Percentiles rank a stretch among this genome's conserved stretches.
These are phyloP conservation scores for Xiphorhynchus elegans DNA, from an alignment of 2,113 vertebrate species.

Conservation along the genomic window DNA sequence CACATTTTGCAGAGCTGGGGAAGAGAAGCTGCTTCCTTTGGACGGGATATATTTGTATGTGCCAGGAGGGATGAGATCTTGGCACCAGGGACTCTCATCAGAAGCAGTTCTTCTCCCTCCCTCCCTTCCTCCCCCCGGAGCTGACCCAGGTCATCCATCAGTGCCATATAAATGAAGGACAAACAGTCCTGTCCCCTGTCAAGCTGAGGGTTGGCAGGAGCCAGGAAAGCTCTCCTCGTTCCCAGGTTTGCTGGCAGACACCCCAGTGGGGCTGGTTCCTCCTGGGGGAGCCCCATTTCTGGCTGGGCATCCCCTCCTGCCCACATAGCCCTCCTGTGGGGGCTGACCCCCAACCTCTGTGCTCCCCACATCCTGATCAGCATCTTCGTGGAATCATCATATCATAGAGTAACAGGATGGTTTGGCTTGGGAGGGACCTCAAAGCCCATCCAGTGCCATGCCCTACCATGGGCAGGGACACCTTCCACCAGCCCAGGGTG, in stretches of 20 bases:
- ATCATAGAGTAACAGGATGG: neutral
- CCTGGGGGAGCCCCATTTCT: neutral
- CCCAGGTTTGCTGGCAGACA: neutral
- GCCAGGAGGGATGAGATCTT: neutral
- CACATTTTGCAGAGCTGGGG: neutral
- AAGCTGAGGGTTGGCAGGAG: neutral
- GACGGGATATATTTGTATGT: accelerated
- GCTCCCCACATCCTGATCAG: neutral
- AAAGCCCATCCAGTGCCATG: accelerated
- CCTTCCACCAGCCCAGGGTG: accelerated
- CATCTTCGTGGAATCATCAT: neutral
- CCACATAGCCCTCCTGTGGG: accelerated
- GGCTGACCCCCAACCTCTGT: accelerated
- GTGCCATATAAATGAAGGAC: neutral
- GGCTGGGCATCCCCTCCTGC: neutral
- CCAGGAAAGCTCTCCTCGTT: neutral
- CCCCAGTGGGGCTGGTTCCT: neutral
- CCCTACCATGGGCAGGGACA: neutral
- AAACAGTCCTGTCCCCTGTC: neutral
- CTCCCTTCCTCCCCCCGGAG: neutral
- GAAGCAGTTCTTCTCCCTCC: neutral
- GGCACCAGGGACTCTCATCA: neutral
- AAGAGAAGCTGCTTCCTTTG: neutral
- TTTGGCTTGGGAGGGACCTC: neutral
- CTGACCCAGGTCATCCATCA: neutral